These are phyloP conservation scores for Zootoca vivipara DNA, from an alignment of 2,113 vertebrate species.

Conservation along the genomic window DNA sequence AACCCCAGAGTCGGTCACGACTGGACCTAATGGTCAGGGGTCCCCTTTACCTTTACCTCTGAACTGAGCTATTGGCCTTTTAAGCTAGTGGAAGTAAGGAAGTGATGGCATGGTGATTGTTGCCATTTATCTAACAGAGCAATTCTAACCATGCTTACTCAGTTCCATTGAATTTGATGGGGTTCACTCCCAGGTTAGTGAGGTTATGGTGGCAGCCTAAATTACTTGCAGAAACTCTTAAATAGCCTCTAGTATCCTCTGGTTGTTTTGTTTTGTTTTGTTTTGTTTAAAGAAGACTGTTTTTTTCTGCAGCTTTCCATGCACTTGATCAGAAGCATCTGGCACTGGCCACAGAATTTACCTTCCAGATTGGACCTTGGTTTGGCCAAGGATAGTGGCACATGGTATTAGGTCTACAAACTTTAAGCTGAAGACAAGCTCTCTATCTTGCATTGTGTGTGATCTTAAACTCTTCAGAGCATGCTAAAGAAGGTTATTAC, in stretches of 20 bases:
- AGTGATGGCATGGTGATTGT: neutral
- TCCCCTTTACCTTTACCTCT: too few species aligned
- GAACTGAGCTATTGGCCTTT: too few species aligned
- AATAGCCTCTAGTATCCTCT: neutral
- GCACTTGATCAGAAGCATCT: neutral
- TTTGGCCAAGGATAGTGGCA: neutral
- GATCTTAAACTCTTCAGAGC: conserved; percentile 57
- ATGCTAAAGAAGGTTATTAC: conserved; percentile 55
- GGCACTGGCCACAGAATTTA: too few species aligned
- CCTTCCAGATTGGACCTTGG: neutral
- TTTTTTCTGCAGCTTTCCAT: neutral
- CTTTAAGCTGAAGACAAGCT: neutral
- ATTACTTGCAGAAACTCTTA: too few species aligned
- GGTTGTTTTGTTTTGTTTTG: neutral
- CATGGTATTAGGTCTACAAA: neutral
- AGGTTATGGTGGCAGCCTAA: too few species aligned
- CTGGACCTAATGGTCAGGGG: too few species aligned
- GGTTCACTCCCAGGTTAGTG: too few species aligned
- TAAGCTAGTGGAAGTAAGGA: neutral
- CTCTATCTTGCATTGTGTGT: neutral
- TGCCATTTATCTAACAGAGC: neutral
- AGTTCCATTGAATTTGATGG: too few species aligned
- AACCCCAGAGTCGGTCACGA: too few species aligned
- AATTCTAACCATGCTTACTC: too few species aligned
- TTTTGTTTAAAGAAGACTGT: neutral